phyloP scores from a whole-genome alignment of 2,113 vertebrate species.

The Phaethornis superciliosus region DNA sequence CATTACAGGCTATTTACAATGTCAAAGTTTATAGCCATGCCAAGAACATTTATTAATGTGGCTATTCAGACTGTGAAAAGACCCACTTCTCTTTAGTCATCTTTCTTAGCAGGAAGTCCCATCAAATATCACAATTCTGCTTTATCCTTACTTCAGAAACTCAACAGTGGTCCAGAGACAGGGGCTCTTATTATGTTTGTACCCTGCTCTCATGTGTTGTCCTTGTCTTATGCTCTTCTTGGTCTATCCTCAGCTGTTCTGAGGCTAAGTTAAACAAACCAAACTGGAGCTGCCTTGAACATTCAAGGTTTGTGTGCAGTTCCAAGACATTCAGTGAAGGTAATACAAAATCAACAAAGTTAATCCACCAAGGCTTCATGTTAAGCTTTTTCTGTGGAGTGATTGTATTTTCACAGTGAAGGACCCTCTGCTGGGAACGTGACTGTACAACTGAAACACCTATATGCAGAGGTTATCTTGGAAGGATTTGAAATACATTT shows the following conservation, averaged over 20 bases:
- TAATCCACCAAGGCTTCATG: background rate
- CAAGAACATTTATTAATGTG: background rate
- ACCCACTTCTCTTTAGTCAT: background rate
- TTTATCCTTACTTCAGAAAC: background rate
- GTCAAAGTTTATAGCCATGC: background rate
- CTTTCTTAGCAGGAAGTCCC: background rate
- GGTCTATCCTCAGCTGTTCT: background rate
- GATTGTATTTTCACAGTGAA: background rate
- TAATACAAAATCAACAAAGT: background rate
- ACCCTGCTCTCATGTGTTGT: rapidly evolving
- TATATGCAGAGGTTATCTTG: background rate
- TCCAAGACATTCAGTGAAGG: background rate
- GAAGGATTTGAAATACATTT: background rate
- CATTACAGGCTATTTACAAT: background rate
- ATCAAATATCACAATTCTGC: background rate
- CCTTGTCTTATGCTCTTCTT: background rate
- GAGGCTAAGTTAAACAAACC: background rate
- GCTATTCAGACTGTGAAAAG: background rate
- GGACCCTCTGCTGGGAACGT: rapidly evolving
- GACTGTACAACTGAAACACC: background rate
- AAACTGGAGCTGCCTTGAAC: background rate
- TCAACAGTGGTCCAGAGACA: background rate
- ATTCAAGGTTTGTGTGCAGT: background rate
- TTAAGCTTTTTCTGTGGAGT: background rate
- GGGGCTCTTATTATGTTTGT: background rate